phyloP scores from a whole-genome alignment of 2,113 vertebrate species.

The Eulacestoma nigropectus region DNA sequence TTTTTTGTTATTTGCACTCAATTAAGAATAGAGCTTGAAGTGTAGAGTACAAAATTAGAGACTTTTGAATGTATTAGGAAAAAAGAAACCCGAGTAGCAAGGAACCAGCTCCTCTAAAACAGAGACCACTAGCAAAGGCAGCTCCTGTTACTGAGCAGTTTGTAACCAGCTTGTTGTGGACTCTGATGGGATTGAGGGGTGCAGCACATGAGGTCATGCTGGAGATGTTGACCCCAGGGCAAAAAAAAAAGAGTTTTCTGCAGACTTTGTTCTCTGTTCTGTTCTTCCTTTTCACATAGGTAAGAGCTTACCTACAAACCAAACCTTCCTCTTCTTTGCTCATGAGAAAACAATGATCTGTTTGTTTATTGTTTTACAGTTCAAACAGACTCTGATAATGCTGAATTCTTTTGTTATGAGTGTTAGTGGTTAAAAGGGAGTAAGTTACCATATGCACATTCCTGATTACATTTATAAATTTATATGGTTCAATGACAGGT shows the following conservation, averaged over 20 bases:
- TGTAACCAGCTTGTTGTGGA: accelerated
- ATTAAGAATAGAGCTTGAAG: neutral
- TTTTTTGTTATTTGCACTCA: neutral
- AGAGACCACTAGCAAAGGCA: neutral
- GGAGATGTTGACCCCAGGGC: neutral
- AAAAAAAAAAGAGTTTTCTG: neutral
- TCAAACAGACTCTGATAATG: constrained; percentile 57
- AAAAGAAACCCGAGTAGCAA: neutral
- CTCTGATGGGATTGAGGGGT: accelerated
- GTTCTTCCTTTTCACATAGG: constrained; percentile 9
- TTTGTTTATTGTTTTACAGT: constrained; percentile 64
- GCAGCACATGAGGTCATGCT: neutral
- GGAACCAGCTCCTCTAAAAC: neutral
- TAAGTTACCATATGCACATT: neutral
- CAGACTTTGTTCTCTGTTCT: neutral
- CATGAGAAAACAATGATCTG: constrained; percentile 56
- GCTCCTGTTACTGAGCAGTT: neutral
- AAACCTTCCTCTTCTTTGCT: constrained; percentile 6
- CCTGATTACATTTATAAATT: constrained; percentile 14
- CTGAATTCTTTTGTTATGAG: constrained; percentile 51
- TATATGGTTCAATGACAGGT: neutral
- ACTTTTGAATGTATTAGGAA: neutral
- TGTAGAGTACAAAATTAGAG: neutral
- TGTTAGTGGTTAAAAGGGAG: neutral
- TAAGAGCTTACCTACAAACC: constrained; percentile 19